Percentiles rank a stretch among this genome's conserved stretches.
These are phyloP conservation scores for Calycopis cecrops DNA, from an alignment of 1,140 invertebrate genomes.

Conservation along the genomic window DNA sequence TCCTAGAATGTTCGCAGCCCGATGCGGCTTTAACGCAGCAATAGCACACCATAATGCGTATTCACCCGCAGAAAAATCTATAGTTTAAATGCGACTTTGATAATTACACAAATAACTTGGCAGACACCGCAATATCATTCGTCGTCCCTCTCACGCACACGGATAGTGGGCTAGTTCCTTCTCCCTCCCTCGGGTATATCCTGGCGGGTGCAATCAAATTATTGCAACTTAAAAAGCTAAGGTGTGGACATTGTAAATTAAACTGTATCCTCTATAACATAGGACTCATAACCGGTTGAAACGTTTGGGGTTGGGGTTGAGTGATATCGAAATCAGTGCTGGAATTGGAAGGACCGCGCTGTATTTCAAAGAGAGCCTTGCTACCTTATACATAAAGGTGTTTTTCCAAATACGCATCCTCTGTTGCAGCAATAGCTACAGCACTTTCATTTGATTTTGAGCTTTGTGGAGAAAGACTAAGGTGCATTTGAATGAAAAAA, in stretches of 20 bases:
- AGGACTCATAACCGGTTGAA: not conserved
- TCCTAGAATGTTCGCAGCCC: no score
- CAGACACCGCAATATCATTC: no score
- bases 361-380: not conserved
- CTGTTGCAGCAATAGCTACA: not conserved
- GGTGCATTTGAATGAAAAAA: not conserved
- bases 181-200: not conserved
- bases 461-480: not conserved
- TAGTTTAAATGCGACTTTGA: no score
- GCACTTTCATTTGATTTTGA: not conserved
- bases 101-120: no score
- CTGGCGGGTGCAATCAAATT: slow-evolving; percentile 3
- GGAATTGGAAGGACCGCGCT: not conserved
- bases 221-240: not conserved
- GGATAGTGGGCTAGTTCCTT: not conserved
- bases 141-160: not conserved
- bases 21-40: no score
- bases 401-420: not conserved
- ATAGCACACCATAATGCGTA: no score
- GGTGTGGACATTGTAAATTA: not conserved
- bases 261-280: not conserved
- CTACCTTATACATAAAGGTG: not conserved
- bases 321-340: not conserved
- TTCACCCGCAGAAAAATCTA: no score
- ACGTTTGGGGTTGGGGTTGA: not conserved